These are phyloP conservation scores for Fratercula arctica DNA, from an alignment of 2,797 vertebrate species.

Conservation along the genomic window DNA sequence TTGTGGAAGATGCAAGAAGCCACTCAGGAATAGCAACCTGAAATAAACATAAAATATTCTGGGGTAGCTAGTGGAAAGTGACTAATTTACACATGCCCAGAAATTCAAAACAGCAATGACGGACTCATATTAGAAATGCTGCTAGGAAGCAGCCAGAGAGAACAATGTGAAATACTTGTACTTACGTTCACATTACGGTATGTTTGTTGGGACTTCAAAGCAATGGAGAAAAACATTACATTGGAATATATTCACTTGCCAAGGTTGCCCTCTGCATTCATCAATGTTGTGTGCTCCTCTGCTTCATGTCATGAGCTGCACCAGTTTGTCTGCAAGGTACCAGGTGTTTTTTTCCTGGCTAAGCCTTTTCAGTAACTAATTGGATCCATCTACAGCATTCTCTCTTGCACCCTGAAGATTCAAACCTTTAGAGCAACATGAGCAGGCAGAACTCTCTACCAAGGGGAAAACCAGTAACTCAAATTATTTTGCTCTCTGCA, in stretches of 20 bases:
- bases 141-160: background rate
- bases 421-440: background rate
- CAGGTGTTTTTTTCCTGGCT: background rate
- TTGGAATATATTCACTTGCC: fast-evolving
- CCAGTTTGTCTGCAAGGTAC: background rate
- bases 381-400: background rate
- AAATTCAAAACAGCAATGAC: background rate
- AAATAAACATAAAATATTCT: background rate
- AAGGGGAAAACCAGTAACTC: background rate
- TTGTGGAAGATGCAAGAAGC: background rate
- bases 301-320: background rate
- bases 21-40: background rate
- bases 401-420: background rate
- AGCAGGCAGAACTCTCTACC: background rate
- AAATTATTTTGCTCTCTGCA: background rate
- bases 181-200: background rate
- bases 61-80: background rate
- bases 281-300: fast-evolving
- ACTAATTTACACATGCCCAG: background rate
- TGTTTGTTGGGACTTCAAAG: background rate
- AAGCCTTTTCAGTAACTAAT: background rate
- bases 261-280: background rate
- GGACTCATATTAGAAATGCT: background rate
- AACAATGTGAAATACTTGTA: fast-evolving
- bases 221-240: background rate